A percentile compares a stretch with the other conserved stretches of the same genome.
These are phyloP conservation scores for Falco berigora DNA, from an alignment of 2,797 vertebrate species.

Conservation along the genomic window DNA sequence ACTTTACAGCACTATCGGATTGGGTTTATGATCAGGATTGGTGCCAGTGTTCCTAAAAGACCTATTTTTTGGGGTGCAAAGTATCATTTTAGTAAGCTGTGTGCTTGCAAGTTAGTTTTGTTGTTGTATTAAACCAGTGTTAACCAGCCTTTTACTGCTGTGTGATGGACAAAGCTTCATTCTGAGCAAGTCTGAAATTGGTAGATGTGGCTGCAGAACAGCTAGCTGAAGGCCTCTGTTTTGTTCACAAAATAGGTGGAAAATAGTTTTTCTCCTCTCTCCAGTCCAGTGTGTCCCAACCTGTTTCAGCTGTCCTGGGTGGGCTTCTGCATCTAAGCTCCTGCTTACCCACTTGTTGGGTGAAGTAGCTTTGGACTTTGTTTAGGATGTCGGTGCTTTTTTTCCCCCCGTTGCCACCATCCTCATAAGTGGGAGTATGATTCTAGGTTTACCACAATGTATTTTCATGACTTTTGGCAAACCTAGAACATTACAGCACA, in stretches of 20 bases:
- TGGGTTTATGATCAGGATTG: background rate
- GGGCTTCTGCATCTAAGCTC: background rate
- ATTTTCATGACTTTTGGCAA: background rate
- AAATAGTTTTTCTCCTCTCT: background rate
- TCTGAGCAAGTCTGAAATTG: background rate
- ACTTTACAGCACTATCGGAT: background rate
- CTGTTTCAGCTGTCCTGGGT: background rate
- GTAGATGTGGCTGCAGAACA: background rate
- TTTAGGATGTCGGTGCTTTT: background rate
- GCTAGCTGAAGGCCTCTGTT: background rate
- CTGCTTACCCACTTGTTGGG: background rate
- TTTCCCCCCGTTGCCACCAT: background rate
- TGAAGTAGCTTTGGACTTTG: background rate
- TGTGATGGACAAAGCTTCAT: background rate
- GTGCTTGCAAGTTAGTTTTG: background rate
- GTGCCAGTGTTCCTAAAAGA: background rate
- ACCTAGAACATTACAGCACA: background rate
- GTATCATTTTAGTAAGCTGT: background rate
- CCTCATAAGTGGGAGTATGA: background rate
- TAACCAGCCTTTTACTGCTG: background rate
- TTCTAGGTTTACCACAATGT: background rate
- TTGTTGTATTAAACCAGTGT: background rate
- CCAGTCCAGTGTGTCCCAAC: background rate
- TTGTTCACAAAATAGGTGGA: background rate
- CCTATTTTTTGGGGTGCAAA: background rate